Base-by-base conservation (phyloP, 2,888 invertebrate species). In the Watsonalla cultraria region DNA sequence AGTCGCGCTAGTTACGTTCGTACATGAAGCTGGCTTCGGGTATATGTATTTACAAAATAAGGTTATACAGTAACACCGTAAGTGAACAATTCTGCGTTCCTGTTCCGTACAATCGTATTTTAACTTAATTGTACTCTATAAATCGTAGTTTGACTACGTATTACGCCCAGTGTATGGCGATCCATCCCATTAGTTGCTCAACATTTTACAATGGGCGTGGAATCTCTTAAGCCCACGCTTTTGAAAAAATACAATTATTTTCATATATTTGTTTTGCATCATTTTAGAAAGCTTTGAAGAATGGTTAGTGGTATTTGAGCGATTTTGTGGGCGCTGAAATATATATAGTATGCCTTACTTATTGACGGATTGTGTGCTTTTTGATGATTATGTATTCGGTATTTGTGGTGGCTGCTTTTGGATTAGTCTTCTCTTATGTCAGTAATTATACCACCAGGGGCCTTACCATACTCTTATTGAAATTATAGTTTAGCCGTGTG, bases 141-240 rank as follows among this genome's bases (percentile, higher is more conserved):
- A 7, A 49, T 59, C 59, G 70, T 72, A 72, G 68, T 73, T 52
- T 62, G 68, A 74, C 74, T 75, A 66, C 74, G 53, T 60, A 14
- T 34, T 57, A 58, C 54, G 52, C 70, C 75, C 73, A 74, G 74
- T 76, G 69, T 71, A 59, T 59, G 61, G 59, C 51, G 55, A 60
- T 62, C 62, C 65, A 67, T 71, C 68, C 62, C 62, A 65, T 60
- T 57, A 56, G 47, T 71, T 70, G 72, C 74, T 75, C 74, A 72
- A 71, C 60, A 57, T 47, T 53, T 59, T 54, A 55, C 49, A 53
- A 58, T 35, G 39, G 35, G 57, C 53, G 54, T 55, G 5, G 11
- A 8, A 2, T 11, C 11, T 37, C 7, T 37, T 1, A 37, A 37
- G 7, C n/a, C n/a, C n/a, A n/a, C 7, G 37, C 37, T 37, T 37